Evolutionary conservation across 2,797 vertebrate species (phyloP), one percentile per base, ranked within the genome.

Genomic region (Capromys pilorides): DNA sequence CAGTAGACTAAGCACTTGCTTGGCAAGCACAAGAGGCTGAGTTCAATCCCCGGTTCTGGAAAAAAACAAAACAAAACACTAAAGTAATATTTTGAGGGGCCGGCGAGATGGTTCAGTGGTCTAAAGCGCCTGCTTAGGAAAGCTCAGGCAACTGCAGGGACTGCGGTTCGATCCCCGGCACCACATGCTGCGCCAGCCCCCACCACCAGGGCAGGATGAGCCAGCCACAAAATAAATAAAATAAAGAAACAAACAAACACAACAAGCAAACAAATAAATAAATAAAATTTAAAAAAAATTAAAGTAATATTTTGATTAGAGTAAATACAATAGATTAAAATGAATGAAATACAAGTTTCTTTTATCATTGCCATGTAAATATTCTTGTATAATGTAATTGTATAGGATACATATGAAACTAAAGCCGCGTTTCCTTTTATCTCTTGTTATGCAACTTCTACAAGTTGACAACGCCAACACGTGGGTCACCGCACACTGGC

Each of bases 321-420:
- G 16, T 61, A 90, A 90, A 93, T 69, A 85, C 33, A 69, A 88
- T 11, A 71, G 51, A 77, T 92, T 90, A 94, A 91, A 92, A 88
- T 54, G 39, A 77, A 87, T 66, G n/a, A n/a, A 64, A 82, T 57
- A 36, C 39, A 61, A 66, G 75, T 41, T 82, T 24, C 13, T 83
- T 95, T 94, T 73, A n/a, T 69, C 36, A 59, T 54, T 79, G 33
- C 41, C 21, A 9, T 39, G 21, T 45, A 31, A 88, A 45, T 6
- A 51, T n/a, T 85, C 64, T n/a, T 36, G 24, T 51, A 86, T 57
- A 39, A 36, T 24, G 79, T 36, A 90, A 78, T 19, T 69, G 0
- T 31, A 86, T 12, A 62, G 62, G 61, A 51, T 39, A 62, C 73
- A 67, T 45, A 51, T 39, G 79, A 64, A 79, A 82, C 45, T 75